Evolutionary conservation across 1,140 invertebrate genomes (phyloP), one percentile per base, ranked within the genome.

Genomic region (Aphelenchoides besseyi): DNA sequence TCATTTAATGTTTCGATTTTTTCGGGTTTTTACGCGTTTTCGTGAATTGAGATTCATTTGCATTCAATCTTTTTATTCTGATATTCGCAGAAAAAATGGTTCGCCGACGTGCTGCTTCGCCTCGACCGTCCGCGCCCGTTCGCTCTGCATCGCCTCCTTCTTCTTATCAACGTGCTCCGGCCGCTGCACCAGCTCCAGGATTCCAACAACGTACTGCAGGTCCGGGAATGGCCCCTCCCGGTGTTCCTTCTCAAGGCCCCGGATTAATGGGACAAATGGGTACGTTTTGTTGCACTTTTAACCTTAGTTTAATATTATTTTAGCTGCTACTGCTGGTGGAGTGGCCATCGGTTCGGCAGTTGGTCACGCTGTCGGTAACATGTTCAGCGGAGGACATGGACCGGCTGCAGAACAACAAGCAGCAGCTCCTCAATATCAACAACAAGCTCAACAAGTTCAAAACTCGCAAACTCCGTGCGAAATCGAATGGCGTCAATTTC

Each of bases 331-430:
- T 61, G 84, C 84, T 66, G 84, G 84, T 67, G 84, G 84, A 63
- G 84, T 85, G 36, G 84, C 84, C 55, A 84, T 85, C 66, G 83
- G 83, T 2, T 85, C 84, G 16, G 82, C 83, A 33, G 77, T 85
- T 59, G 77, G 78, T 0, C 78, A 79, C 63, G 52, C 74, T 26
- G 55, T 79, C 23, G 76, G 76, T 1, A 75, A 80, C 30, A 78
- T 78, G 76, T 71, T 78, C 30, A 68, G 61, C 55, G 78, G 76
- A 12, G 76, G 76, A 2, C 16, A 33, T 29, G 69, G 23, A n/a
- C 23, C 33, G 53, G 18, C 35, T 62, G 71, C 48, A 3, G 53
- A 71, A 23, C 29, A 76, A 29, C 29, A 54, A 8, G 62, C 68
- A 53, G 30, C 75, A 23, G 29, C 55, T n/a, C 72, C 30, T 2